phyloP scores from a whole-genome alignment of 2,113 vertebrate genomes.

The Zosterops japonicus region DNA sequence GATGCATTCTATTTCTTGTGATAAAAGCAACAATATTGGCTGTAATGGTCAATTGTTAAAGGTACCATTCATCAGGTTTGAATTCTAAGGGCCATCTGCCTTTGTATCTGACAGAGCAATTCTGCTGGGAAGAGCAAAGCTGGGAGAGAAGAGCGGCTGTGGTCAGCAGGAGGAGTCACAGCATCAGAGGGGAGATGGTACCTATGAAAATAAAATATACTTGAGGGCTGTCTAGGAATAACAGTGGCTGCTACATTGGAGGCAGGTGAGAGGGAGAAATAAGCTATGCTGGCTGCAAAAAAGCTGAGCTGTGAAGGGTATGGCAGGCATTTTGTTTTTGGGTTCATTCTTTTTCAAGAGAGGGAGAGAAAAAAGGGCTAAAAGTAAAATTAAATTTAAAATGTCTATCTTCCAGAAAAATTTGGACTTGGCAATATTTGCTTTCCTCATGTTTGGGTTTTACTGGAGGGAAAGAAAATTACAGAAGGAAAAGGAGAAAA shows the following conservation, averaged over 20 bases:
- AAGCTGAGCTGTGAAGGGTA: background rate
- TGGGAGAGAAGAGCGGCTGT: background rate
- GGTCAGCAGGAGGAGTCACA: background rate
- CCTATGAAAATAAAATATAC: accelerated
- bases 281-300: background rate
- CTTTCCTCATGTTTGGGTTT: background rate
- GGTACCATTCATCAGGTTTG: background rate
- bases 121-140: background rate
- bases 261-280: background rate
- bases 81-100: background rate
- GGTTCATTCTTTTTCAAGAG: background rate
- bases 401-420: background rate
- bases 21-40: background rate
- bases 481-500: background rate
- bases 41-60: background rate
- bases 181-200: background rate
- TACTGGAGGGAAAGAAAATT: background rate
- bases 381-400: background rate
- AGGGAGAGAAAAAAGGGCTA: background rate
- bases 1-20: background rate
- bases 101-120: background rate
- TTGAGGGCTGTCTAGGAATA: background rate
- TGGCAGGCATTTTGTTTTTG: background rate
- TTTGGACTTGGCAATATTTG: background rate
- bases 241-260: background rate